Evolutionary conservation across 2,888 invertebrate genomes (phyloP).

Genomic region (Tholera decimalis): DNA sequence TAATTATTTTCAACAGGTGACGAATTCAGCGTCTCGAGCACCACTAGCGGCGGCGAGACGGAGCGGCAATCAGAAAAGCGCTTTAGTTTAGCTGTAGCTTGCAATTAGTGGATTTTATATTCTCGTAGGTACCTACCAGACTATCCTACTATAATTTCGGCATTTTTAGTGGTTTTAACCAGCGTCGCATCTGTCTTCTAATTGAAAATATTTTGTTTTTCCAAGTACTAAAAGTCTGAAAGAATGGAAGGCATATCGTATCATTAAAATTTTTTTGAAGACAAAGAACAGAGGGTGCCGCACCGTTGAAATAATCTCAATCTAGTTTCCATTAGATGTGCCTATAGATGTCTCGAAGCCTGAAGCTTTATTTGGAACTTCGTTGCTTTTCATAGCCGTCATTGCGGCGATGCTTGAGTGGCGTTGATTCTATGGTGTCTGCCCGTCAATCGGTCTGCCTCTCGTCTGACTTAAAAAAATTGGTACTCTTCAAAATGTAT

Average conservation of each 20-base stretch:
- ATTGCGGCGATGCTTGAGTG: conserved; percentile 33
- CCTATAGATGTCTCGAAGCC: conserved; percentile 7
- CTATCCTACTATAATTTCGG: conserved; percentile 64
- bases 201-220: conserved; percentile 37
- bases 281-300: conserved; percentile 6
- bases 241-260: conserved; percentile 7
- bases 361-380: conserved; percentile 23
- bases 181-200: conserved; percentile 42
- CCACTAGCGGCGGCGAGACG: conserved; percentile 82
- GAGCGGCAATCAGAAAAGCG: conserved; percentile 80
- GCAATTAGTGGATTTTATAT: conserved; percentile 85
- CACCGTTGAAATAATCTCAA: conserved; percentile 1
- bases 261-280: conserved; percentile 24
- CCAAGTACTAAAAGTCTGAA: conserved; percentile 10
- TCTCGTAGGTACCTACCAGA: conserved; percentile 64
- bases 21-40: conserved; percentile 89
- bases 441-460: conserved; percentile 13
- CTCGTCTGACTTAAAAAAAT: conserved; percentile 30
- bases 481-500: conserved; percentile 40
- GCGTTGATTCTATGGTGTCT: conserved; percentile 19
- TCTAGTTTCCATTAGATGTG: conserved; percentile 1
- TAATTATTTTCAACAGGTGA: conserved; percentile 92
- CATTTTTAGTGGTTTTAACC: conserved; percentile 55
- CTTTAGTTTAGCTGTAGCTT: conserved; percentile 84
- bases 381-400: conserved; percentile 20